A percentile compares a stretch with the other conserved stretches of the same genome.
Conservation (phyloP, 2,113 vertebrate genomes). For the Eclectus roratus region DNA sequence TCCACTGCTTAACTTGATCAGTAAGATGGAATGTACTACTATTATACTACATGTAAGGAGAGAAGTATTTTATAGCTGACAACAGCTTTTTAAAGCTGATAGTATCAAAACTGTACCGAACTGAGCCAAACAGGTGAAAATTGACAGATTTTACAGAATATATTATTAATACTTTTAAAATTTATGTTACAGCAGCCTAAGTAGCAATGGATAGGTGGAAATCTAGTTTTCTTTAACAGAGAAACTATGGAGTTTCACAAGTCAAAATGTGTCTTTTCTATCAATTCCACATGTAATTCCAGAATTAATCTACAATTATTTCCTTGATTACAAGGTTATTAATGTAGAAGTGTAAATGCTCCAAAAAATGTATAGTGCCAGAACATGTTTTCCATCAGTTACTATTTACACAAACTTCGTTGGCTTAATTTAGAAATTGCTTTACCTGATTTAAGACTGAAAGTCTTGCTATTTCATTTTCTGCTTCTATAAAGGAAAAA, state of each 20-base stretch:
- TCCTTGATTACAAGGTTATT: background rate
- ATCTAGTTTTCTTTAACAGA: background rate
- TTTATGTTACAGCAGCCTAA: background rate
- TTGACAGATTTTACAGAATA: background rate
- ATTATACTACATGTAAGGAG: background rate
- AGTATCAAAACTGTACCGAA: background rate
- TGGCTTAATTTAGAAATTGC: background rate
- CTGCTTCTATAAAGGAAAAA: conserved; percentile 78
- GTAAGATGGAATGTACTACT: background rate
- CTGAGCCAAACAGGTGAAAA: background rate
- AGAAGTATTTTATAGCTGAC: background rate
- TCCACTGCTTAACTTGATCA: background rate
- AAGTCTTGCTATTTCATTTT: conserved; percentile 83
- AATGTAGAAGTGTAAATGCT: background rate
- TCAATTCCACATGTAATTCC: background rate
- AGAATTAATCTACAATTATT: background rate
- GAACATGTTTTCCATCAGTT: background rate
- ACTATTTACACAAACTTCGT: rapidly evolving
- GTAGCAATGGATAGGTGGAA: background rate
- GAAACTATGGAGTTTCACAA: background rate
- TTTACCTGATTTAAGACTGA: conserved; percentile 81
- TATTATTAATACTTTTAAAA: background rate
- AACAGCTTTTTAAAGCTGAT: too few relatives aligned
- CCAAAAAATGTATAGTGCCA: background rate
- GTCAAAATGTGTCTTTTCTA: background rate